Base-by-base conservation (phyloP, 2,113 vertebrate species). In the Neolamprologus caudopunctatus region DNA sequence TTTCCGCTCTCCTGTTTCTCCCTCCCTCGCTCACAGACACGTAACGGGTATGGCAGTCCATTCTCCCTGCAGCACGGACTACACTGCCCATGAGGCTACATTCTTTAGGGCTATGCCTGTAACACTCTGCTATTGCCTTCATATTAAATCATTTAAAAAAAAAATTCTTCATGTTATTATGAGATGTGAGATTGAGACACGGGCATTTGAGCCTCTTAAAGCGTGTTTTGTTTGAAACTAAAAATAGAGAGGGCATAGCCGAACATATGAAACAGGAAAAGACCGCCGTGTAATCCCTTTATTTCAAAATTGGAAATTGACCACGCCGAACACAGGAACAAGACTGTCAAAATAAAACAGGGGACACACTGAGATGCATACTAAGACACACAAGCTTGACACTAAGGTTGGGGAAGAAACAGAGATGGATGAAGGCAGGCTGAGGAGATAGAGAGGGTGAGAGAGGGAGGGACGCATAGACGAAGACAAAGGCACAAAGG, bases 31-130 rank as follows among this genome's bases (percentile, higher is more conserved):
- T 24, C 24, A 26, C 26, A 26, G 54, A 55, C 54, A 55, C 21
- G 0, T 26, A 55, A 55, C 4, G 2, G 0, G 21, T 55, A 55
- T 26, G 54, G 21, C 3, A 55, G 54, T 55, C 11, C 54, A 55
- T 5, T 53, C 19, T 53, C 50, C 19, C 50, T 53, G 19, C 19
- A 53, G 19, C 50, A 53, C 9, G 1, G 50, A 53, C 19, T 53
- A 53, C 50, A n/a, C 51, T 53, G 19, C 9, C 9, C 0, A 53
- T n/a, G 19, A 53, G 0, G 9, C 19, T 10, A 53, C 50, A 53
- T n/a, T 10, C 9, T 53, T 53, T 53, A 53, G 50, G 0, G 50
- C 3, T 2, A 53, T 53, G 0, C 50, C 50, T 53, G 19, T 53
- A 53, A 6, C 50, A n/a, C 5, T n/a, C 50, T n/a, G 50, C 50